A percentile compares a stretch with the other conserved stretches of the same genome.
phyloP scores from a whole-genome alignment of 2,797 vertebrate genomes.

The Chanos chanos region DNA sequence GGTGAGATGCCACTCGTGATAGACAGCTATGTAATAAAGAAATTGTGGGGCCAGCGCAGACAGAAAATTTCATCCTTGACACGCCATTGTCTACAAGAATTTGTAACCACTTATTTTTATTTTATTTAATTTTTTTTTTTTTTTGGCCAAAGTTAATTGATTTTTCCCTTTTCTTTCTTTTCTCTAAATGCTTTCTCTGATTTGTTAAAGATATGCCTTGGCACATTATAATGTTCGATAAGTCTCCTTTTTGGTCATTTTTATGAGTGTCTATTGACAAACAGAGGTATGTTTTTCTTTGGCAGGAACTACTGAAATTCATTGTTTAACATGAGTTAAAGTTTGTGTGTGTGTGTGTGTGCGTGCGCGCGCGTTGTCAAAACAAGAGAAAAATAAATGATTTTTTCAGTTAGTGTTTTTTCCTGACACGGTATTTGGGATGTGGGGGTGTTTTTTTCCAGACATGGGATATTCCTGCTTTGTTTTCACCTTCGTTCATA shows the following conservation, averaged over 20 bases:
- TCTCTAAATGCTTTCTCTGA: not conserved
- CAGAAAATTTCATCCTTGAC: conserved; percentile 44
- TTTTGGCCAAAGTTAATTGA: conserved; percentile 56
- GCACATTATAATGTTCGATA: no score
- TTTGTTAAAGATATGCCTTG: not conserved
- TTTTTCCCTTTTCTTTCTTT: conserved; percentile 43
- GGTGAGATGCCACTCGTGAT: conserved; percentile 42
- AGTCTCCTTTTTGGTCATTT: no score
- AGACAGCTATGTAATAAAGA: conserved; percentile 54
- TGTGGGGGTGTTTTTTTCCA: no score
- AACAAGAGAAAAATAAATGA: no score
- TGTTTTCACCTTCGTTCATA: conserved; percentile 77
- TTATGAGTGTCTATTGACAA: not conserved
- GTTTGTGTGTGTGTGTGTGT: no score
- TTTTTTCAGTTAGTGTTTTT: no score
- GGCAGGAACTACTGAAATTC: no score
- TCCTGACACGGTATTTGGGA: no score
- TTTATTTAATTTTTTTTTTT: not conserved
- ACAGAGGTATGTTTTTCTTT: no score
- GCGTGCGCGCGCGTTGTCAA: no score
- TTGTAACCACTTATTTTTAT: no score
- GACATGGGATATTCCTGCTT: conserved; percentile 69
- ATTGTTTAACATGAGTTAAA: no score
- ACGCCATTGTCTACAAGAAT: conserved; percentile 17
- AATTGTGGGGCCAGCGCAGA: conserved; percentile 30